Conservation (phyloP, 2,888 invertebrate genomes). For the Saturnia japonica region DNA sequence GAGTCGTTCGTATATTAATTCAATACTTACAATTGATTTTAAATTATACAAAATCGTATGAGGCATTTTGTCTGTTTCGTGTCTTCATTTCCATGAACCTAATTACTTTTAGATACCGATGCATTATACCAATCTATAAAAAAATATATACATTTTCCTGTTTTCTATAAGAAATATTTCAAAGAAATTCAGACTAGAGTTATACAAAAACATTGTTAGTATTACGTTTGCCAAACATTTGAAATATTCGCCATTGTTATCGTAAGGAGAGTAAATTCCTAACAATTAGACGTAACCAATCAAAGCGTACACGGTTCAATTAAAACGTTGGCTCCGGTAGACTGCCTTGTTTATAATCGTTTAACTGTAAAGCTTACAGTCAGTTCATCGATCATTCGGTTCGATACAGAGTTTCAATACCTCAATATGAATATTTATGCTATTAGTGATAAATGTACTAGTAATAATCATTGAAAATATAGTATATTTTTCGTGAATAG, state of each 20-base stretch:
- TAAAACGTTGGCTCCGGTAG: conserved; percentile 9
- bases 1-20: conserved; percentile 3
- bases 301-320: conserved; percentile 9
- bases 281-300: conserved; percentile 10
- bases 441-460: not conserved
- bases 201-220: conserved; percentile 8
- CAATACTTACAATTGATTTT: conserved; percentile 5
- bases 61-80: conserved; percentile 12
- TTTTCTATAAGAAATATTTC: conserved; percentile 3
- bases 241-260: conserved; percentile 12
- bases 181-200: not conserved
- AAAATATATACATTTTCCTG: conserved; percentile 1
- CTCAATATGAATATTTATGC: not conserved
- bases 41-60: not conserved
- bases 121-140: not conserved
- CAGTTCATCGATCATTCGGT: conserved; percentile 8
- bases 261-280: conserved; percentile 15
- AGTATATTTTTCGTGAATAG: too few species aligned
- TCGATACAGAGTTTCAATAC: not conserved
- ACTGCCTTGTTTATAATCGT: conserved; percentile 10
- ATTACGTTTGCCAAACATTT: conserved; percentile 12
- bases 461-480: not conserved
- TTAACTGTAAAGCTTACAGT: conserved; percentile 1
- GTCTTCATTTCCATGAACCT: conserved; percentile 7
- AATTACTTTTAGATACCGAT: conserved; percentile 11